A percentile compares a stretch with the other conserved stretches of the same genome.
Evolutionary conservation across 2,888 invertebrate species (phyloP).

Genomic region (Acanthosepion lycidas): DNA sequence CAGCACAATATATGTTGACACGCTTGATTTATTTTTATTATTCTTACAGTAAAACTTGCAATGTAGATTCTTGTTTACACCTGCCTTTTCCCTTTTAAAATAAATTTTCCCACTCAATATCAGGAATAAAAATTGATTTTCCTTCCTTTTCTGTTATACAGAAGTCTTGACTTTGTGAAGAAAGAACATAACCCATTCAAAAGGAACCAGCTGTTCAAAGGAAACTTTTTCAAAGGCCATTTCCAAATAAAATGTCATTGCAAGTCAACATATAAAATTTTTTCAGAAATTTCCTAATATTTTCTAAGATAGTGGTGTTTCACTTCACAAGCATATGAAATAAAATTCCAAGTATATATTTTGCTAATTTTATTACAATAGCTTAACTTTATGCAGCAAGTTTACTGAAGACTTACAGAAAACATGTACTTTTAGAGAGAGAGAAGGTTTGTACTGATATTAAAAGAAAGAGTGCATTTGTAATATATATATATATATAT

Average conservation of each 20-base stretch:
- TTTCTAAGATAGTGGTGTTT: neutral
- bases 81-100: neutral
- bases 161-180: neutral
- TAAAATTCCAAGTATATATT: neutral
- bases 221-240: neutral
- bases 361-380: too few relatives aligned
- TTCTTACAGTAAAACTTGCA: neutral
- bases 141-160: neutral
- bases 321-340: neutral
- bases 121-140: neutral
- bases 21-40: neutral
- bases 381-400: too few relatives aligned
- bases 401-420: too few relatives aligned
- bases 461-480: too few relatives aligned
- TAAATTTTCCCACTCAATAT: neutral
- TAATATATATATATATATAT: too few relatives aligned
- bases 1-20: neutral
- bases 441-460: too few relatives aligned
- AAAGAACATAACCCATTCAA: neutral
- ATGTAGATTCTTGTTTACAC: slow-evolving; percentile 20
- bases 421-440: too few relatives aligned
- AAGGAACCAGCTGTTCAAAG: neutral
- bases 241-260: neutral
- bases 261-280: neutral
- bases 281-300: neutral